Evolutionary conservation across 2,797 vertebrate species (phyloP), one percentile per base, ranked within the genome.

Genomic region (Neosilurus hyrtlii): DNA sequence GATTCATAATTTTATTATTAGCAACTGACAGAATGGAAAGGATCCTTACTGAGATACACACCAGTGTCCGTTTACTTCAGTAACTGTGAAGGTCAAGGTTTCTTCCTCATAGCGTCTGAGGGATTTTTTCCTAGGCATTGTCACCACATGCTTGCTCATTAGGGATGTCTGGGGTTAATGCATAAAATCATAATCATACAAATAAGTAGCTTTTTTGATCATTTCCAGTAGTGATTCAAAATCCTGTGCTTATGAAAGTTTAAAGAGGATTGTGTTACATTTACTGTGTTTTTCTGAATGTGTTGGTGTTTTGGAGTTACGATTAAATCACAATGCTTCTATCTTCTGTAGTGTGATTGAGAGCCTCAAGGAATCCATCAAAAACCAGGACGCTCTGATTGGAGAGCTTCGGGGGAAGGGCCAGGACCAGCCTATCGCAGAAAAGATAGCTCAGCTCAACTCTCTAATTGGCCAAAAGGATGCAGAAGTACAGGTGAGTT

Each of bases 381-480:
- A 94, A 91, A 94, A 88, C 84, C 95, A 96, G 91, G 96, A 97
- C 84, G 93, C 92, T 86, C 52, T 92, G 86, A 94, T 96, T 88
- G 93, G 93, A 84, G 92, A 93, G 87, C 93, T 96, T 7, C 83
- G 89, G 90, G 93, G 88, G 79, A 91, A 92, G 87, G 87, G 84
- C 59, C 52, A 81, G n/a, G 92, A 91, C 22, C 87, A 90, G 84
- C 89, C 91, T 68, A 61, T 91, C 51, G 85, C 90, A 68, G 94
- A 93, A 79, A 81, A 89, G 84, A 85, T 93, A 75, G 88, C 86
- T 87, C 94, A 95, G 84, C 90, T 95, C 16, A 91, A 93, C 61
- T 88, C 91, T 79, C 86, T 92, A 81, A 93, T 94, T 66, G 79
- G 88, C 84, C 89, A 91, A 79, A 95, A 92, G 89, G 95, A 95